phyloP scores from a whole-genome alignment of 2,113 vertebrate species.

The Silurus asotus region DNA sequence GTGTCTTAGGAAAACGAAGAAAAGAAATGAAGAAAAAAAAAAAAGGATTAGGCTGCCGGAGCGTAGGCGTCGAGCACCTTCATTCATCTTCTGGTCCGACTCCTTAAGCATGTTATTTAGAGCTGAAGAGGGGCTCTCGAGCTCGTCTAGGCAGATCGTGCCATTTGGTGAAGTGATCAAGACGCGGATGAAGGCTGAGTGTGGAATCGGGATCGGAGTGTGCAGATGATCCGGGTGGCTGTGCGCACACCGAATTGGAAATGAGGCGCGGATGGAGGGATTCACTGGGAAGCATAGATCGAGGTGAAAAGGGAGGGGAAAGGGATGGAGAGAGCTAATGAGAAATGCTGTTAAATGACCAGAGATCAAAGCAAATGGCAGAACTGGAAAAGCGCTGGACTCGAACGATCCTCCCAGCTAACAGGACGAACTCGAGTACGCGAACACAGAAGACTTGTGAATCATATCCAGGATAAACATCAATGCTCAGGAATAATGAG shows the following conservation, averaged over 20 bases:
- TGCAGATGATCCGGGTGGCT: conserved; percentile 25
- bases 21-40: not conserved
- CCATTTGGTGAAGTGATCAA: conserved; percentile 18
- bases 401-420: conserved; percentile 8
- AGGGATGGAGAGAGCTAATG: not conserved
- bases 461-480: conserved; percentile 33
- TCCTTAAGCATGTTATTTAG: conserved; percentile 49
- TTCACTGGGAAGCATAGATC: conserved; percentile 5
- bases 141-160: conserved; percentile 12
- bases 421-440: conserved; percentile 14
- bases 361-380: not conserved
- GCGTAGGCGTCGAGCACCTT: conserved; percentile 41
- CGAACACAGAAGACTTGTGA: conserved; percentile 7
- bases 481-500: conserved; percentile 30
- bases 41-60: conserved; percentile 40
- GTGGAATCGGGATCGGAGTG: conserved; percentile 30
- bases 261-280: conserved; percentile 28
- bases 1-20: conserved; percentile 35
- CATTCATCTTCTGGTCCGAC: conserved; percentile 48
- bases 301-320: not conserved
- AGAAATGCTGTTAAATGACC: not conserved
- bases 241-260: conserved; percentile 26
- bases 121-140: conserved; percentile 39
- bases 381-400: conserved; percentile 3
- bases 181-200: not conserved